Evolutionary conservation across 1,140 invertebrate species (phyloP).

Genomic region (Antheraea mylitta): DNA sequence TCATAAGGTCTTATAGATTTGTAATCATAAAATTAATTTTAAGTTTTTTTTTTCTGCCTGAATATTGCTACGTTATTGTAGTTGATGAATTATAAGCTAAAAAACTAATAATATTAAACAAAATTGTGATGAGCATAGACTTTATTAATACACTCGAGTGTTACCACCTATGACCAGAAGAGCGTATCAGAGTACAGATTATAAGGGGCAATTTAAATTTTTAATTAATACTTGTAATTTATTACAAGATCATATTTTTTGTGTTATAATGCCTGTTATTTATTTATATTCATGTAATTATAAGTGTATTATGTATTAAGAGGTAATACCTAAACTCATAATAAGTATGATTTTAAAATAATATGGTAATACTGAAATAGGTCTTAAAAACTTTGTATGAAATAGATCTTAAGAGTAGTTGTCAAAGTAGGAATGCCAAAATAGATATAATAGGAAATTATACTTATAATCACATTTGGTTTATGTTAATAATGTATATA

Average conservation of each 20-base stretch:
- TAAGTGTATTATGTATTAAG: neutral
- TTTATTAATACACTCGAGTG: conserved; percentile 39
- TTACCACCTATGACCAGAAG: conserved; percentile 38
- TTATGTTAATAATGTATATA: no score
- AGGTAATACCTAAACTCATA: neutral
- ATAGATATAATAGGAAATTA: conserved; percentile 23
- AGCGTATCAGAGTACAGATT: conserved; percentile 53
- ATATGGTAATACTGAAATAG: neutral
- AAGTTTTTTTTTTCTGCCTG: neutral
- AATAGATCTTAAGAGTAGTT: neutral
- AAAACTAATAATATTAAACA: conserved; percentile 21
- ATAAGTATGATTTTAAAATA: neutral
- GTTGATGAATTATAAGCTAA: conserved; percentile 16
- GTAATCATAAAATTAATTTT: neutral
- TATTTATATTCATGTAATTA: neutral
- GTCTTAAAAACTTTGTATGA: neutral
- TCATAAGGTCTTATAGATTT: conserved; percentile 36
- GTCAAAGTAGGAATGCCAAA: neutral
- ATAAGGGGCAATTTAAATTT: neutral
- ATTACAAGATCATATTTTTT: neutral
- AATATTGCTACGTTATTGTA: conserved; percentile 28
- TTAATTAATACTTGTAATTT: neutral
- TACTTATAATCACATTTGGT: conserved; percentile 9
- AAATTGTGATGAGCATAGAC: conserved; percentile 68
- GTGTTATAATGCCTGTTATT: neutral